Evolutionary conservation across 2,797 vertebrate genomes (phyloP), one percentile per base, ranked within the genome.

Genomic region (Apodemus agrarius): DNA sequence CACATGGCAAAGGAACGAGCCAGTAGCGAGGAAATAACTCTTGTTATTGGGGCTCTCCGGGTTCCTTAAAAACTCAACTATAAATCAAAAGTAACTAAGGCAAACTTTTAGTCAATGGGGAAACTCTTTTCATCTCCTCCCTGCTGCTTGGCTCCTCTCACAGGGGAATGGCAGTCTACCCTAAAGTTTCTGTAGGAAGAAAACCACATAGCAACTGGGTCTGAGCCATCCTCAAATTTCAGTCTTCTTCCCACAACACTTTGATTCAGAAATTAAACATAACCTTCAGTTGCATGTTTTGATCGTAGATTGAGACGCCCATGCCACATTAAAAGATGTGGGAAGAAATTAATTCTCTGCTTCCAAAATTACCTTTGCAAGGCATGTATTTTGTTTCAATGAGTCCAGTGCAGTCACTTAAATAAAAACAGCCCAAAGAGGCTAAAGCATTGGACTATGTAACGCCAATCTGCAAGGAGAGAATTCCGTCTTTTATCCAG

Each of bases 241-340:
- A 98, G 98, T 98, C 97, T 98, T 98, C 98, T 98, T 97, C 97
- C 98, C 95, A 97, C 97, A 98, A 98, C 81, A 97, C 97, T 98
- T 97, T 97, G 97, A 98, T 98, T 97, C 98, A 95, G 97, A 98
- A 98, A 98, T 97, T 97, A 98, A 98, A 98, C 97, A 98, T 96
- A 98, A 98, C 97, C 96, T 98, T 97, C 96, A 97, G 97, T 98
- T 98, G 93, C 1, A 84, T 97, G 96, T 98, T 98, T 98, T 97
- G 97, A 98, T 98, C 97, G 97, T 92, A 96, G 14, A 90, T 94
- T 90, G 80, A 97, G 92, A 94, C 93, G 98, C 96, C 95, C 97
- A 97, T 93, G 97, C 96, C 88, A 98, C 97, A 96, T 96, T 95
- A 96, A 98, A 98, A 98, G 95, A 96, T 91, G 96, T 97, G 97